These are phyloP conservation scores for Cyprinodon diabolis DNA, from an alignment of 2,797 vertebrate species.

Conservation along the genomic window DNA sequence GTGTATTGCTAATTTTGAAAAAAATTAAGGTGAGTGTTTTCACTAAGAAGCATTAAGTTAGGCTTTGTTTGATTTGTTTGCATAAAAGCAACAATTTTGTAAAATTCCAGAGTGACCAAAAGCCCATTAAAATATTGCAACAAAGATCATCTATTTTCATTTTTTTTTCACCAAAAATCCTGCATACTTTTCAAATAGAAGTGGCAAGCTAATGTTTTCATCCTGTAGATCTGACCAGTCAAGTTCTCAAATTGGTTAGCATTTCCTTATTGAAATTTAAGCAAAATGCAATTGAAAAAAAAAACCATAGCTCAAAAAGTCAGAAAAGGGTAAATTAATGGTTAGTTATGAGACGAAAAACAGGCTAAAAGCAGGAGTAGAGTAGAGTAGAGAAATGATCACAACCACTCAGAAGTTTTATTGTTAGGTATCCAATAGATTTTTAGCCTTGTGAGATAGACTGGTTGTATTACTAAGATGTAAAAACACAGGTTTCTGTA, in stretches of 20 bases:
- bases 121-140: not conserved
- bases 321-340: not conserved
- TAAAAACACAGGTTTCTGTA: not conserved
- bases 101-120: not conserved
- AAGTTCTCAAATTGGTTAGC: not conserved
- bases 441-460: not conserved
- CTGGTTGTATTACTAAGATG: not conserved
- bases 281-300: not conserved
- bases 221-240: not conserved
- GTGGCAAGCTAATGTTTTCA: not conserved
- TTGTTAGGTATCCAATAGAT: not conserved
- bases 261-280: not conserved
- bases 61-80: not conserved
- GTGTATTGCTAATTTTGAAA: not conserved
- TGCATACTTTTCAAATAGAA: not conserved
- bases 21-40: not conserved
- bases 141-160: not conserved
- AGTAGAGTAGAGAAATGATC: no score
- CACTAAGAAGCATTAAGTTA: not conserved
- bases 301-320: not conserved
- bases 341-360: not conserved
- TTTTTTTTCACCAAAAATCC: not conserved
- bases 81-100: not conserved
- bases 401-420: not conserved
- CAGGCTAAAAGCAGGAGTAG: not conserved